Evolutionary conservation across 2,888 invertebrate species (phyloP).

Genomic region (Epistrophella euchroma): DNA sequence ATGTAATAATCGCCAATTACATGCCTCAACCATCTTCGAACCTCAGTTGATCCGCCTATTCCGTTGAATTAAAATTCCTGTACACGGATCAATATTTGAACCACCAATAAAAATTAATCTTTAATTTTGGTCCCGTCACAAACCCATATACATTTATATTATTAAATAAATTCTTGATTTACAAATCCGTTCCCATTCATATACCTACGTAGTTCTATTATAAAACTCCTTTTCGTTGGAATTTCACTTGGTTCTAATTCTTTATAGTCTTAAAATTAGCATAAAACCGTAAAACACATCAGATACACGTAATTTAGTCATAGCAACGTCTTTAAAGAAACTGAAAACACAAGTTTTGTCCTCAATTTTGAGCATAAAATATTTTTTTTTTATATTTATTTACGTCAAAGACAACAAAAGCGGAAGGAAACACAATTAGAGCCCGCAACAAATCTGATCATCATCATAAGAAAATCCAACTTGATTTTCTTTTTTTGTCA

Average conservation of each 20-base stretch:
- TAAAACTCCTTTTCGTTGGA: background rate
- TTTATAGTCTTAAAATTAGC: constrained; percentile 16
- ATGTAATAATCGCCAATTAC: no score
- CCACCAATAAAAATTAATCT: background rate
- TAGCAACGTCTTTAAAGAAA: background rate
- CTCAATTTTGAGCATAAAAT: constrained; percentile 45
- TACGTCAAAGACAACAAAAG: constrained; percentile 4
- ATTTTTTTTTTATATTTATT: background rate
- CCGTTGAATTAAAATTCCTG: no score
- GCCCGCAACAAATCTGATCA: constrained; percentile 30
- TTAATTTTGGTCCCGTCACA: background rate
- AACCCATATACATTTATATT: background rate
- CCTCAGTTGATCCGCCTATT: no score
- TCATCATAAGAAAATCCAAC: constrained; percentile 1
- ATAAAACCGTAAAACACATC: background rate
- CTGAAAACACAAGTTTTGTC: constrained; percentile 43
- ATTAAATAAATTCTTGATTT: background rate
- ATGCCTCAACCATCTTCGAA: no score
- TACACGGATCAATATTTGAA: no score
- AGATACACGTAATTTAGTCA: constrained; percentile 28
- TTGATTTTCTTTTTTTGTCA: constrained; percentile 11
- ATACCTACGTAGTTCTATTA: background rate
- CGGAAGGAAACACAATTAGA: constrained; percentile 72
- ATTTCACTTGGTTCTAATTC: background rate
- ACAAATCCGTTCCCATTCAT: background rate